Conservation (phyloP, 2,888 invertebrate genomes). For the Rhorus exstirpatorius region DNA sequence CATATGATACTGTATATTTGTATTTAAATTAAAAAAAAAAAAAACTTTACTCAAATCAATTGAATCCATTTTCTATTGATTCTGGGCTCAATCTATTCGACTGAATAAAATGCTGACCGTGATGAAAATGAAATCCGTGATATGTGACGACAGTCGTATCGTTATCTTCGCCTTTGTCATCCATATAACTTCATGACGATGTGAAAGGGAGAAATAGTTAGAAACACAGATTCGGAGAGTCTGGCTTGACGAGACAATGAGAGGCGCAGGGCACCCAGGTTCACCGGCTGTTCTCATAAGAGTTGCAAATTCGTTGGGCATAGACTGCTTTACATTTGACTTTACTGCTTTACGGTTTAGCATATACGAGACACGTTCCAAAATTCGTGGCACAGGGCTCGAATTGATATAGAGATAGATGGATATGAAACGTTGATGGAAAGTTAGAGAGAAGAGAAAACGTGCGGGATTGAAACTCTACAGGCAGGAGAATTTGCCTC, state of each 20-base stretch:
- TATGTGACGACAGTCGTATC: too few species aligned
- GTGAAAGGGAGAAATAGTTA: too few species aligned
- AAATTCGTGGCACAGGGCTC: constrained; percentile 58
- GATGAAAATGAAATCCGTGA: too few species aligned
- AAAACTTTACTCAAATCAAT: too few species aligned
- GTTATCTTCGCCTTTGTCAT: too few species aligned
- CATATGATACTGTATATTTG: too few species aligned
- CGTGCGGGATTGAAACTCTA: constrained; percentile 30
- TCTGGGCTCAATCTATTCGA: too few species aligned
- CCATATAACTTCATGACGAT: too few species aligned
- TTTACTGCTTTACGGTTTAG: constrained; percentile 68
- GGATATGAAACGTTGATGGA: constrained; percentile 45
- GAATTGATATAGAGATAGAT: constrained; percentile 32
- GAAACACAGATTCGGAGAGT: not conserved
- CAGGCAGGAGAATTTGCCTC: constrained; percentile 30
- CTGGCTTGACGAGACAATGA: not conserved
- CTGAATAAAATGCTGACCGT: too few species aligned
- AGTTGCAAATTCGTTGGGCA: constrained; percentile 76
- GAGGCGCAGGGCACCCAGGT: not conserved
- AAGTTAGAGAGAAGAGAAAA: constrained; percentile 53
- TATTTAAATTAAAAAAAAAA: too few species aligned
- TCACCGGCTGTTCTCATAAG: constrained; percentile 71
- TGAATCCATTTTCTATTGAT: too few species aligned
- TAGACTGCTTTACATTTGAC: constrained; percentile 74
- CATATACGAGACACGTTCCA: constrained; percentile 62